Percentiles rank a stretch among this genome's conserved stretches.
Conservation (phyloP, 2,113 vertebrate genomes). For the Eonycteris spelaea region DNA sequence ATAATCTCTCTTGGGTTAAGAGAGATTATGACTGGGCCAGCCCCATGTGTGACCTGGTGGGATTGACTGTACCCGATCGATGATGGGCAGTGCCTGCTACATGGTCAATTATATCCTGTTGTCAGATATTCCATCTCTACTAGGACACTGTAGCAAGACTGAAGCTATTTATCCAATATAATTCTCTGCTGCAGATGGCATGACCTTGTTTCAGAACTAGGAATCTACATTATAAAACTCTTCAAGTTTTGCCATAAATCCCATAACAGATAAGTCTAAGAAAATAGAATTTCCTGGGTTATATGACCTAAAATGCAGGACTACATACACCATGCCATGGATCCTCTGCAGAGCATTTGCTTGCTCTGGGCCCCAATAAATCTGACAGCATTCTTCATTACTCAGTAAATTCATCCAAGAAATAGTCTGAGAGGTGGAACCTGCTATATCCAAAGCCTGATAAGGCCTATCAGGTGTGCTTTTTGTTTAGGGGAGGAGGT, state of each 20-base stretch:
- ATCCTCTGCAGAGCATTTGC: background rate
- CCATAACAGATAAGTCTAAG: background rate
- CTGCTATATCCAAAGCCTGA: background rate
- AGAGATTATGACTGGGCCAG: background rate
- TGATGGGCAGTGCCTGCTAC: background rate
- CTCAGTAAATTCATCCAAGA: background rate
- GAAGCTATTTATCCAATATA: background rate
- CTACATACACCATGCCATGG: too few species aligned
- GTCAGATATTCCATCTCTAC: background rate
- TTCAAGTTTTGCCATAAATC: background rate
- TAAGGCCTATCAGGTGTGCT: background rate
- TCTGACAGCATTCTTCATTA: background rate
- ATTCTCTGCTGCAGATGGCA: background rate
- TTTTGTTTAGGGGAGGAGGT: background rate
- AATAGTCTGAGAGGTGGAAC: background rate
- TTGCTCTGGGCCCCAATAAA: background rate
- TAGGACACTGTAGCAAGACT: background rate
- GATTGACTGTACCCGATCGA: background rate
- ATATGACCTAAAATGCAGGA: background rate
- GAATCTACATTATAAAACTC: background rate
- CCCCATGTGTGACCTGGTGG: background rate
- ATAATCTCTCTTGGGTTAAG: background rate
- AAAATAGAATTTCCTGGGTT: background rate
- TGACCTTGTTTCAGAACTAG: background rate
- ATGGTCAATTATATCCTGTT: background rate